A percentile compares a stretch with the other conserved stretches of the same genome.
phyloP scores from a whole-genome alignment of 2,113 vertebrate species.

The Peucedramus taeniatus region DNA sequence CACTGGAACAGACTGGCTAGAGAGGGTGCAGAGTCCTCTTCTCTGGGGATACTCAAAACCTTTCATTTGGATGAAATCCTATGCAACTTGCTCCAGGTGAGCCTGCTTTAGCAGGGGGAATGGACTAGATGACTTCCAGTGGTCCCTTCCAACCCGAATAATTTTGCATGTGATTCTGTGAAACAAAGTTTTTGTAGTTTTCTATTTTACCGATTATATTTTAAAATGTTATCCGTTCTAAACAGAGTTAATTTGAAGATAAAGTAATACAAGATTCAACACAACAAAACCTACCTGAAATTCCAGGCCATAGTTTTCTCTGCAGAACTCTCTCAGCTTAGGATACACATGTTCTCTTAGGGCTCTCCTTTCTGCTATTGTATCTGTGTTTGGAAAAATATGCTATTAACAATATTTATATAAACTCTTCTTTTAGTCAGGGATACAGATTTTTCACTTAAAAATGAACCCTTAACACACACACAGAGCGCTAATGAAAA shows the following conservation, averaged over 20 bases:
- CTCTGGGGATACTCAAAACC: not conserved
- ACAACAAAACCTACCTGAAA: conserved; percentile 84
- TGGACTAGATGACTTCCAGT: not conserved
- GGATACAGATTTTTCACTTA: not conserved
- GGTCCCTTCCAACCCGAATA: not conserved
- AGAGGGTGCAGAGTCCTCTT: not conserved
- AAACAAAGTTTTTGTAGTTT: not conserved
- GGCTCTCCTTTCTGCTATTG: conserved; percentile 91
- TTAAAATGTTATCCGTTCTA: not conserved
- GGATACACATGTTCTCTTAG: conserved; percentile 95
- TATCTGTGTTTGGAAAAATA: conserved; percentile 78
- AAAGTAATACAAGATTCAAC: not conserved
- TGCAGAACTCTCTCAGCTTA: conserved; percentile 97
- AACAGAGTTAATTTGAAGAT: not conserved
- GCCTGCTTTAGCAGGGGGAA: not conserved
- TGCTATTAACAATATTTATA: not conserved
- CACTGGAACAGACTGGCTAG: not conserved
- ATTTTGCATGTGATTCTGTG: fast-evolving
- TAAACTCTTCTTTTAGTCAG: not conserved
- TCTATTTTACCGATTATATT: not conserved
- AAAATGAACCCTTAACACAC: not conserved
- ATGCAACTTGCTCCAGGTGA: not conserved
- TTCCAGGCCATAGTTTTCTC: conserved; percentile 98
- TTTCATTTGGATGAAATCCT: not conserved
- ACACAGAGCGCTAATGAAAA: not conserved